Conservation (phyloP, 2,113 vertebrate genomes). For the Scomber colias region DNA sequence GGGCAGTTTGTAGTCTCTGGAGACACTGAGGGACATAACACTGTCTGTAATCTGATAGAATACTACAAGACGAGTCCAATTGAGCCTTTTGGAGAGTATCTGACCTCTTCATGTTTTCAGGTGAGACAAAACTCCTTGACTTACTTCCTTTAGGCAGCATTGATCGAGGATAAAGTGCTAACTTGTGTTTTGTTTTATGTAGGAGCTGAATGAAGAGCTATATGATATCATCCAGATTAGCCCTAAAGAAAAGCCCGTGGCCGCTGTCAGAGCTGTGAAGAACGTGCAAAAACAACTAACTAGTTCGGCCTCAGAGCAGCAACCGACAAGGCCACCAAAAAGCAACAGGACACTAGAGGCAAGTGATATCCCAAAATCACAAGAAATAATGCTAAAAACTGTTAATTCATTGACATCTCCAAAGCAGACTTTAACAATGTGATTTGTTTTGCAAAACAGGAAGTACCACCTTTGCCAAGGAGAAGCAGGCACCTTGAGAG, state of each 20-base stretch:
- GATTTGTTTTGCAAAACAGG: slow-evolving; percentile 42
- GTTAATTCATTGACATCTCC: not conserved
- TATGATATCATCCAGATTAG: slow-evolving; percentile 83
- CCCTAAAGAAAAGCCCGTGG: slow-evolving; percentile 51
- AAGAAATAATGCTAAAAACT: not conserved
- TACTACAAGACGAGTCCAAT: slow-evolving; percentile 85
- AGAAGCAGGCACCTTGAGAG: slow-evolving; percentile 56
- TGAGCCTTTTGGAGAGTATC: slow-evolving; percentile 89
- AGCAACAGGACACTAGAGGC: slow-evolving; percentile 54
- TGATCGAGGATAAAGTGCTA: not conserved
- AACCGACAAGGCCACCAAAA: slow-evolving; percentile 63
- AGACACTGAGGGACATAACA: slow-evolving; percentile 79
- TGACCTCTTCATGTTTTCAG: slow-evolving; percentile 84
- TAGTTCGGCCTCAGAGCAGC: slow-evolving; percentile 26
- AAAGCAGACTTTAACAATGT: slow-evolving; percentile 12
- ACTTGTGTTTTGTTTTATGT: slow-evolving; percentile 40
- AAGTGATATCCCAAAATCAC: not conserved
- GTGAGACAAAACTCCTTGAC: slow-evolving; percentile 66
- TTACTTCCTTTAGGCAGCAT: not conserved
- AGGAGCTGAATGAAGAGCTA: slow-evolving; percentile 72
- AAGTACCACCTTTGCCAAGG: slow-evolving; percentile 80
- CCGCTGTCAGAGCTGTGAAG: slow-evolving; percentile 48
- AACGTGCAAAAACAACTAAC: slow-evolving; percentile 45
- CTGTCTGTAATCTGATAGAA: slow-evolving; percentile 82
- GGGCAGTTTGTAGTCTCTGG: slow-evolving; percentile 86